Evolutionary conservation across 2,797 vertebrate species (phyloP), one percentile per base, ranked within the genome.

Genomic region (Clarias pachynema): DNA sequence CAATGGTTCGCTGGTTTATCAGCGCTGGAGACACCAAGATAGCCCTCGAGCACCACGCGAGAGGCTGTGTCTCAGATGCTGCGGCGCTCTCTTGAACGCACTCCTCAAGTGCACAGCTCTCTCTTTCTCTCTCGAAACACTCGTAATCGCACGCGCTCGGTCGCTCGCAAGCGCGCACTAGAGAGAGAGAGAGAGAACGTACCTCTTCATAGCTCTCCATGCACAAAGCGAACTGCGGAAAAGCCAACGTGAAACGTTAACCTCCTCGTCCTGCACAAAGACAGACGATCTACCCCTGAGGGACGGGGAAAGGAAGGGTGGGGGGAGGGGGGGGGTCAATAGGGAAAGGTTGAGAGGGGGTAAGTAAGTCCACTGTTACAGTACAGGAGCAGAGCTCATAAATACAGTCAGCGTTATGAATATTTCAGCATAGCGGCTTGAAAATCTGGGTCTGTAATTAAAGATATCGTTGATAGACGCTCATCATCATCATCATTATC

Each of bases 401-500:
- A 95, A 96, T 95, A 95, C 92, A 94, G 91, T 93, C 92, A 92
- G 94, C 92, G 93, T 94, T 94, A 96, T 96, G 94, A 95, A 96
- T 96, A 95, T 96, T 96, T 95, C 91, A 96, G 94, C 90, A 92
- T 88, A 91, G 93, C 93, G 94, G 94, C 93, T 94, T 93, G 92
- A 89, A 89, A 92, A 94, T 93, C 94, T 93, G 93, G 93, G 88
- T 92, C 93, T 93, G 94, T 96, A 95, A 95, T 96, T 96, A 96
- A 95, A 94, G 90, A 92, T n/a, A 86, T 93, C 92, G 93, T 94
- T 95, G 94, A 96, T 94, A 93, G 93, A 95, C 94, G 93, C 93
- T 53, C 29, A 9, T 80, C n/a, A 12, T 79, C 92, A 75, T 57
- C 73, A 57, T 57, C 49, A 78, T 94, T 93, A 95, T 77, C 10